Base-by-base conservation (phyloP, 64 coral and sea anemone species). In the Stichodactyla helianthus region DNA sequence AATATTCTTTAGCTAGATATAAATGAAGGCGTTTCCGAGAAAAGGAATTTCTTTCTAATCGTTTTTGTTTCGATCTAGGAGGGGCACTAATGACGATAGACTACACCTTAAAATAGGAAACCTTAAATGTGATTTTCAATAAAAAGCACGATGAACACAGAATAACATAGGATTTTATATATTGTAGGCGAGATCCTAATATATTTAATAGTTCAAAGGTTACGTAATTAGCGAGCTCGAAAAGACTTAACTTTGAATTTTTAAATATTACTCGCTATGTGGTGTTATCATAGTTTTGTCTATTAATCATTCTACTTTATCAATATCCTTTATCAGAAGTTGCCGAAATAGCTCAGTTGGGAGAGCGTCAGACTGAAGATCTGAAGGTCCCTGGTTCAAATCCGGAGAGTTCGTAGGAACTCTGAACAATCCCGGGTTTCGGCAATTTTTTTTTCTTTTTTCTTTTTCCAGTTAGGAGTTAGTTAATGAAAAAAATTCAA, bases 321-420 rank as follows among this genome's bases (percentile, higher is more conserved):
- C 12, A 8, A 10, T 7, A 0, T 2, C 0, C 1, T 0, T 28
- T 71, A 0, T 7, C 4, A 28, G 4, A 12, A 8, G 1, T 14
- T 13, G 68, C 9, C 68, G 68, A 97, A 88, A 93, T 97, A 95
- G 94, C 94, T 95, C 94, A 95, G 94, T 97, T 97, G 94, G 94
- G 94, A 97, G 94, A 97, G 91, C 94, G 94, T 93, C 91, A 97
- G 94, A 93, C 94, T 97, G 94, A 95, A 95, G 94, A 95, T 95
- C 94, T 95, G 91, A 95, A 95, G 94, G 94, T 95, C 94, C 94
- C 94, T 95, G 91, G 94, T 95, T 95, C 94, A 95, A 95, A 90
- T 44, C 94, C 94, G 94, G 94, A 96, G 94, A 83, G 74, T 58
- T 92, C 89, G 90, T 76, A 89, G 87, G 89, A 89, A 77, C 84